A percentile compares a stretch with the other conserved stretches of the same genome.
Conservation (phyloP, 2,113 vertebrate species). For the Todiramphus chloris region DNA sequence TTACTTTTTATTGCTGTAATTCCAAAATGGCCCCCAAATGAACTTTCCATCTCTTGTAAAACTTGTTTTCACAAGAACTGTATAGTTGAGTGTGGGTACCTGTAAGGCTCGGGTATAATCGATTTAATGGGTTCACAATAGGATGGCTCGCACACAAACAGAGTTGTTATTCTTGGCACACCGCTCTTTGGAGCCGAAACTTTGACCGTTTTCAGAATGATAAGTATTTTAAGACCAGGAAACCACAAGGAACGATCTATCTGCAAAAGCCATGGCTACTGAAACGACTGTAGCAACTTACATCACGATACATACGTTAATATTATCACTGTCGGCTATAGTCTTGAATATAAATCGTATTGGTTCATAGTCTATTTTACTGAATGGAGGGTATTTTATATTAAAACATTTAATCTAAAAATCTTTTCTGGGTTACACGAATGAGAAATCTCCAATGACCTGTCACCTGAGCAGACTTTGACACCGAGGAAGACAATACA, state of each 20-base stretch:
- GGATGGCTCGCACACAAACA: slow-evolving; percentile 67
- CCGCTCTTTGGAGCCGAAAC: slow-evolving; percentile 68
- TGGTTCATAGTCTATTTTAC: background rate
- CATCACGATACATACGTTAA: background rate
- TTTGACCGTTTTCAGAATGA: slow-evolving; percentile 69
- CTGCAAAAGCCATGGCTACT: slow-evolving; percentile 60
- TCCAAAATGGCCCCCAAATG: slow-evolving; percentile 63
- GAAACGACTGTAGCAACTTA: background rate
- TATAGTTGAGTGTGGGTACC: background rate
- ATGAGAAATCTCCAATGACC: background rate
- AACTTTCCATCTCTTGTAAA: slow-evolving; percentile 54
- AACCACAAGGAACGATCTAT: slow-evolving; percentile 75
- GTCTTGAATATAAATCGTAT: background rate
- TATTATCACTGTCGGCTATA: background rate
- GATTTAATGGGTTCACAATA: slow-evolving; percentile 54
- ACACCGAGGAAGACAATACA: background rate
- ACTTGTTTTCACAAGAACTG: background rate
- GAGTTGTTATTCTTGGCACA: slow-evolving; percentile 81
- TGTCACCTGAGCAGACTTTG: background rate
- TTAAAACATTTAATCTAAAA: background rate
- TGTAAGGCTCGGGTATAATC: slow-evolving; percentile 64
- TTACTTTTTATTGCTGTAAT: slow-evolving; percentile 45
- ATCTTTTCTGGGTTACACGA: background rate
- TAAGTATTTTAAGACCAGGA: slow-evolving; percentile 79
- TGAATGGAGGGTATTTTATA: background rate